Percentiles rank a stretch among this genome's conserved stretches.
These are phyloP conservation scores for Polyommatus iphigenia DNA, from an alignment of 2,888 invertebrate genomes.

Conservation along the genomic window DNA sequence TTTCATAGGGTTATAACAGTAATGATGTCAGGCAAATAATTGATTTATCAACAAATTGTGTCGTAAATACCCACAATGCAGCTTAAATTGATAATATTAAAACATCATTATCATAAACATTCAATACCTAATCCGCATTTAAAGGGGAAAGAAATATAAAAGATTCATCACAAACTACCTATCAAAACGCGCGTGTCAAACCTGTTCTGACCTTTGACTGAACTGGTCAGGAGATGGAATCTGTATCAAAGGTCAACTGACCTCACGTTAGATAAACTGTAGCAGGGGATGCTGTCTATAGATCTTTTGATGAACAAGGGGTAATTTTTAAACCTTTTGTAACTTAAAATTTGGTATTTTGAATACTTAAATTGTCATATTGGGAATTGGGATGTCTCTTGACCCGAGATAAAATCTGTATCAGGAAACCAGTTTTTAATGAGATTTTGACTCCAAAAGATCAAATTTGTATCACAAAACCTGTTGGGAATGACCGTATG, in stretches of 20 bases:
- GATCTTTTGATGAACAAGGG: neutral
- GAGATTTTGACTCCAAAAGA: constrained; percentile 30
- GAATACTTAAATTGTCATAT: constrained; percentile 34
- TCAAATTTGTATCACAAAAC: constrained; percentile 37
- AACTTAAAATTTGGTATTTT: neutral
- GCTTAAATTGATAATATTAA: neutral
- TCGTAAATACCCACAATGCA: neutral
- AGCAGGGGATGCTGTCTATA: constrained; percentile 46
- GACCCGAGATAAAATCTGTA: constrained; percentile 37
- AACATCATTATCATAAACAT: neutral
- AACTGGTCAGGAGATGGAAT: constrained; percentile 34
- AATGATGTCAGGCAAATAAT: no score
- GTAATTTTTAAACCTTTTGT: neutral
- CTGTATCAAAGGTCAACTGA: constrained; percentile 37
- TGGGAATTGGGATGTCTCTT: constrained; percentile 36
- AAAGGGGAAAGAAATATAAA: neutral
- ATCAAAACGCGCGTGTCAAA: constrained; percentile 24
- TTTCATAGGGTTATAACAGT: no score
- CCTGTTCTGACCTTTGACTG: constrained; percentile 31
- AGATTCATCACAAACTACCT: constrained; percentile 21
- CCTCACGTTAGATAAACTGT: constrained; percentile 54
- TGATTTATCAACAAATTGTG: neutral
- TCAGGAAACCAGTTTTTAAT: constrained; percentile 36
- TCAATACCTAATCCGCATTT: constrained; percentile 7
- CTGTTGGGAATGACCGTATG: constrained; percentile 36